These are phyloP conservation scores for Platorchestia sp. DNA, from an alignment of 1,140 invertebrate genomes.

Conservation along the genomic window DNA sequence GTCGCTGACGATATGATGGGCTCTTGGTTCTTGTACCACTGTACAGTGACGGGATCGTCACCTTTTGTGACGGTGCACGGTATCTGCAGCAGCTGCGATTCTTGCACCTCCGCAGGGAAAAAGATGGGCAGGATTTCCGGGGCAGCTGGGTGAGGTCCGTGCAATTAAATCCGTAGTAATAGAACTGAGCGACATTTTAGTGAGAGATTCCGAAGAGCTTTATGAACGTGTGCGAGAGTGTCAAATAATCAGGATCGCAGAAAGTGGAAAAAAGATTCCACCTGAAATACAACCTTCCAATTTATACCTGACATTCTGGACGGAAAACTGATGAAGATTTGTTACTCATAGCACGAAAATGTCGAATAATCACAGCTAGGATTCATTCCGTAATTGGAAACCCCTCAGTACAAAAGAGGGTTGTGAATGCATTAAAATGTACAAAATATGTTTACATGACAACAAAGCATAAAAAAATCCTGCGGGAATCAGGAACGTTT, in stretches of 20 bases:
- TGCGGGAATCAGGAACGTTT: too few species aligned
- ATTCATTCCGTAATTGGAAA: too few species aligned
- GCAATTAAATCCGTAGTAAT: background rate
- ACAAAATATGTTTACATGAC: too few species aligned
- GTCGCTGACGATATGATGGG: conserved; percentile 53
- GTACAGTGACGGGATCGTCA: conserved; percentile 83
- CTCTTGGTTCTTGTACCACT: conserved; percentile 74
- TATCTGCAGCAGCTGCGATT: conserved; percentile 82
- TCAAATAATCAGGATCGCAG: background rate
- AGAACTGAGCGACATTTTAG: background rate
- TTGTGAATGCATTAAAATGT: too few species aligned
- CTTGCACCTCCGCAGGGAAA: conserved; percentile 84
- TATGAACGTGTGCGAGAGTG: background rate
- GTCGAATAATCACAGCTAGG: too few species aligned
- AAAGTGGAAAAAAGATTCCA: too few species aligned
- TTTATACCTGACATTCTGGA: too few species aligned
- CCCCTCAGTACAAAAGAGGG: too few species aligned
- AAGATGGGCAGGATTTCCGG: conserved; percentile 80
- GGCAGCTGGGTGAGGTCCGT: conserved; percentile 5
- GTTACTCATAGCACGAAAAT: too few species aligned
- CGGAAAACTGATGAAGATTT: too few species aligned
- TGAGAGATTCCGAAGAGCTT: background rate
- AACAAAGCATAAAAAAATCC: too few species aligned
- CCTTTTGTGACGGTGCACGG: conserved; percentile 86
- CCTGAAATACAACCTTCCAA: too few species aligned